phyloP scores from a whole-genome alignment of 2,797 vertebrate genomes.

The Hydrophis major region DNA sequence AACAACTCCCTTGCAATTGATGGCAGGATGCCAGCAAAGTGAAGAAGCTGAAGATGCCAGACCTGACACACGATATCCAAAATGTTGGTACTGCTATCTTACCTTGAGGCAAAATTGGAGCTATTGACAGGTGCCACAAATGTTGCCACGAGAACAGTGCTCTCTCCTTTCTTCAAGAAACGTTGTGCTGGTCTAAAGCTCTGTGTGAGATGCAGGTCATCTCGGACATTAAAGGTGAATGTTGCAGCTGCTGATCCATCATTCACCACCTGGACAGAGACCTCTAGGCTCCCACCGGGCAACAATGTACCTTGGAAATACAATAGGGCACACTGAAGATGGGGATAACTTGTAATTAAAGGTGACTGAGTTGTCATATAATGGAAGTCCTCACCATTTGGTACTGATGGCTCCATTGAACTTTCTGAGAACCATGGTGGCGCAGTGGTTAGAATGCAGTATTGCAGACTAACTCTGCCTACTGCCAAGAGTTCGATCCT shows the following conservation, averaged over 20 bases:
- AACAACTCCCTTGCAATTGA: neutral
- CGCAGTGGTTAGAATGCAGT: too few relatives aligned
- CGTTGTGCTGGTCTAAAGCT: neutral
- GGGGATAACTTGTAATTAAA: neutral
- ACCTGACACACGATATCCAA: neutral
- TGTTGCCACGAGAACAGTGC: neutral
- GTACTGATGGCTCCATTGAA: neutral
- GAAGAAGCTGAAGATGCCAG: neutral
- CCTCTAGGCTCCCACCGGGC: neutral
- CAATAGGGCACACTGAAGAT: neutral
- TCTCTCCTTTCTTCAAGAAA: neutral
- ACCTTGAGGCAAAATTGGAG: constrained; percentile 15
- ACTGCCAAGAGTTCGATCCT: too few relatives aligned
- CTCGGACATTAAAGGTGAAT: constrained; percentile 1
- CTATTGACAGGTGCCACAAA: neutral
- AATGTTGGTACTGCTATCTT: neutral
- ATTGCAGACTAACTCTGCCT: too few relatives aligned
- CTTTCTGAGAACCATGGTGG: neutral
- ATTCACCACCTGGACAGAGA: constrained; percentile 16
- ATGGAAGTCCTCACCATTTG: neutral
- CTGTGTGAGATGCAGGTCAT: neutral
- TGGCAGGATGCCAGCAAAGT: neutral
- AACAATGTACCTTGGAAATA: neutral
- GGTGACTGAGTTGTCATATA: neutral
- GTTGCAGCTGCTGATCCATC: neutral